Percentiles rank a stretch among this genome's conserved stretches.
These are phyloP conservation scores for Tenebrosternarchus preto DNA, from an alignment of 2,113 vertebrate species.

Conservation along the genomic window DNA sequence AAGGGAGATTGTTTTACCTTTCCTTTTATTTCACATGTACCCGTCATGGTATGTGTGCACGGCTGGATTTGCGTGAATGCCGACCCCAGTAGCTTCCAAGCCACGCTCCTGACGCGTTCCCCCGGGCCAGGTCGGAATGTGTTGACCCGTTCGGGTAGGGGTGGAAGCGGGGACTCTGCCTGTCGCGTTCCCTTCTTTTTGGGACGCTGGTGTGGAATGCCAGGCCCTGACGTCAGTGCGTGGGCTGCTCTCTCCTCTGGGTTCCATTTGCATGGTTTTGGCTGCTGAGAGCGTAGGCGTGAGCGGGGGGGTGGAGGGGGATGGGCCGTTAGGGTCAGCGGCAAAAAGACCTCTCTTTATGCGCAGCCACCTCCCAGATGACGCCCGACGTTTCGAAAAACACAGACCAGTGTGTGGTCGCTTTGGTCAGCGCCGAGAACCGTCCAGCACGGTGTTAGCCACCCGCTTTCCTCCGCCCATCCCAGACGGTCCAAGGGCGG, in stretches of 20 bases:
- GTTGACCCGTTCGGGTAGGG: background rate
- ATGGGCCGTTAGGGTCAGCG: background rate
- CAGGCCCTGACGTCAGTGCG: conserved; percentile 43
- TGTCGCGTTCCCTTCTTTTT: background rate
- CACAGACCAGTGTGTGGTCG: conserved; percentile 5
- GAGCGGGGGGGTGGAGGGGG: background rate
- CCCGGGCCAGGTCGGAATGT: conserved; percentile 4
- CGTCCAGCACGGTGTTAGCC: background rate
- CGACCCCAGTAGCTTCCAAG: too few species aligned
- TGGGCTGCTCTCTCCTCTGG: conserved; percentile 33
- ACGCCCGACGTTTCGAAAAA: background rate
- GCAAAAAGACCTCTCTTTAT: conserved; percentile 25
- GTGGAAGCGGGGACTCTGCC: background rate
- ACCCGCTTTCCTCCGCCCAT: background rate
- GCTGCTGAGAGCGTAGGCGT: conserved; percentile 34
- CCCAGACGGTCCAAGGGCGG: conserved; percentile 9
- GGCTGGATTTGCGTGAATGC: background rate
- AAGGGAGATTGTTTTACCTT: conserved; percentile 13
- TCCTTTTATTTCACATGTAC: background rate
- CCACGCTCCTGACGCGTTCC: conserved; percentile 23
- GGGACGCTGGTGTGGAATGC: conserved; percentile 41
- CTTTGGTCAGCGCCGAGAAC: conserved; percentile 1
- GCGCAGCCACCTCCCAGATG: conserved; percentile 11
- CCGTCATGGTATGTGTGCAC: background rate
- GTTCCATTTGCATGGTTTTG: conserved; percentile 29